Evolutionary conservation across 2,888 invertebrate species (phyloP).

Genomic region (Pristionchus exspectatus): DNA sequence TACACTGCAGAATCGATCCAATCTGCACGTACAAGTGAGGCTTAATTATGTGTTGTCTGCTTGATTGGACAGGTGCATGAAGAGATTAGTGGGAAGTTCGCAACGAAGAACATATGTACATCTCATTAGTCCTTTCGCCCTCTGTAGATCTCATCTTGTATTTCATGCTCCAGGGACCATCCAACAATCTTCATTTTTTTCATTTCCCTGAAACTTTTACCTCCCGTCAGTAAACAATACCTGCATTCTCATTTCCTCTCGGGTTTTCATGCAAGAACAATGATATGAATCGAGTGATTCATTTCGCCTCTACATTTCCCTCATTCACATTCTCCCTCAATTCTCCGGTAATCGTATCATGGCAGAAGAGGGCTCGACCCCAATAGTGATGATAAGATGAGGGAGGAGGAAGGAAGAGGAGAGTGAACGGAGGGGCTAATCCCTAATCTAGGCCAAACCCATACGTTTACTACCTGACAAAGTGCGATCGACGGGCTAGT

Average conservation of each 20-base stretch:
- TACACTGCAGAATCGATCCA: not conserved
- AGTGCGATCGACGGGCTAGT: not conserved
- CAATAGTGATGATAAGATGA: conserved; percentile 32
- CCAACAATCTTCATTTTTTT: not conserved
- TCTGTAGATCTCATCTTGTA: not conserved
- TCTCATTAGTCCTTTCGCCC: not conserved
- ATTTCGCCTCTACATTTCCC: conserved; percentile 6
- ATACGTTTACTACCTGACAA: conserved; percentile 26
- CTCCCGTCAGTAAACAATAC: not conserved
- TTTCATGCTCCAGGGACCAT: not conserved
- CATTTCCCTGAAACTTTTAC: not conserved
- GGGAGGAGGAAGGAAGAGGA: not conserved
- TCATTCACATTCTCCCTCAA: not conserved
- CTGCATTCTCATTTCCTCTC: not conserved
- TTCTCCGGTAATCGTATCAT: conserved; percentile 45
- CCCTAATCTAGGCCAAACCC: conserved; percentile 45
- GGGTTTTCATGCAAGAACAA: not conserved
- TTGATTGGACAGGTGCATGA: not conserved
- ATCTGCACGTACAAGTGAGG: not conserved
- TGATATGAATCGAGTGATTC: not conserved
- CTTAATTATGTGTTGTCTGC: not conserved
- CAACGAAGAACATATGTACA: not conserved
- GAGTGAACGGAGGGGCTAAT: not conserved
- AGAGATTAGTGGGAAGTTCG: conserved; percentile 2
- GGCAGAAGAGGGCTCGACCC: conserved; percentile 44